These are phyloP conservation scores for Paramuricea clavata DNA, from an alignment of 92 coral and sea anemone genomes.

Conservation along the genomic window DNA sequence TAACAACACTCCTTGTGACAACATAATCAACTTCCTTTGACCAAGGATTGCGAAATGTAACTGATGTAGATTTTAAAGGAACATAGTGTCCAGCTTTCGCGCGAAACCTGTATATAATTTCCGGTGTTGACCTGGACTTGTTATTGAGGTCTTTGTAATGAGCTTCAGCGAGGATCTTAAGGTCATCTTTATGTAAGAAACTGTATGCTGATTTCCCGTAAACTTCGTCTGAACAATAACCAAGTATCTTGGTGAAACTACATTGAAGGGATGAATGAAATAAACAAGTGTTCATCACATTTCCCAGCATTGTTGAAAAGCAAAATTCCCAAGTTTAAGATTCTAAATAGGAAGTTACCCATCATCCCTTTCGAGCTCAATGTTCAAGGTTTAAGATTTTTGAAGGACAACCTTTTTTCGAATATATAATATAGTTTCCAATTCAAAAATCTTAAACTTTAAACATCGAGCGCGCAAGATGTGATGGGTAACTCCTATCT, in stretches of 20 bases:
- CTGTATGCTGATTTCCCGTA: conserved; percentile 85
- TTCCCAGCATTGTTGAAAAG: no score
- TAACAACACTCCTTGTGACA: conserved; percentile 66
- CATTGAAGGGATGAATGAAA: neutral
- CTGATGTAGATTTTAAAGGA: conserved; percentile 71
- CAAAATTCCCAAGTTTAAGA: no score
- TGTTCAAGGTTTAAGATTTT: no score
- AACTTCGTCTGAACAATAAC: conserved; percentile 85
- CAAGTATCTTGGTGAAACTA: conserved; percentile 80
- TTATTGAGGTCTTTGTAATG: conserved; percentile 67
- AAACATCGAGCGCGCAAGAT: no score
- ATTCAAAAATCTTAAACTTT: no score
- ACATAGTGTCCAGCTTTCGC: conserved; percentile 89
- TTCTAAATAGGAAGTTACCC: no score
- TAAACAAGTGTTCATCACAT: no score
- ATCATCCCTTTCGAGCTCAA: no score
- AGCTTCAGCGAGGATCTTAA: conserved; percentile 62
- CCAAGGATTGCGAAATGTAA: conserved; percentile 88
- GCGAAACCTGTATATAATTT: conserved; percentile 67
- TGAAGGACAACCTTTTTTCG: no score
- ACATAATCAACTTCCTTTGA: conserved; percentile 87
- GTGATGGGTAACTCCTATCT: no score
- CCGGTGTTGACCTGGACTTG: conserved; percentile 26
- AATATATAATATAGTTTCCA: no score
- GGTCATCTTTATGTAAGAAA: conserved; percentile 80